Evolutionary conservation across 2,113 vertebrate species (phyloP).

Genomic region (Tetrao urogallus): DNA sequence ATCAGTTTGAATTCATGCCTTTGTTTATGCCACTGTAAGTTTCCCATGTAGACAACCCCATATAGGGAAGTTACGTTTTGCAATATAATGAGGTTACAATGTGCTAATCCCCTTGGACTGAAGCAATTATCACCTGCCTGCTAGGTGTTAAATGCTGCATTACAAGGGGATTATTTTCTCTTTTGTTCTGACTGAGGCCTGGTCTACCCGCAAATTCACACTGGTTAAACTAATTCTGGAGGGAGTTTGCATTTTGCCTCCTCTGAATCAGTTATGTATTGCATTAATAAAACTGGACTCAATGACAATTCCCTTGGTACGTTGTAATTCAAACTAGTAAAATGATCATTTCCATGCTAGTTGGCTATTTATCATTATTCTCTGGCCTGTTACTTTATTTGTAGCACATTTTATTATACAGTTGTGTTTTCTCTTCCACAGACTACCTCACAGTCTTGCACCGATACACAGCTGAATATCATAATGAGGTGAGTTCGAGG

Average conservation of each 20-base stretch:
- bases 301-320: constrained; percentile 14
- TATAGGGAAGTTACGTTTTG: constrained; percentile 60
- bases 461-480: background rate
- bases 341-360: constrained; percentile 16
- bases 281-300: constrained; percentile 54
- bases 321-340: constrained; percentile 2
- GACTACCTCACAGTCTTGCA: background rate
- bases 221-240: constrained; percentile 39
- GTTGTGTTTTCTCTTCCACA: background rate
- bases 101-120: constrained; percentile 60
- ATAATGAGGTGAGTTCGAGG: background rate
- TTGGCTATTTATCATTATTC: background rate
- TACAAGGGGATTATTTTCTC: constrained; percentile 68
- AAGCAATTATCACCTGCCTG: constrained; percentile 72
- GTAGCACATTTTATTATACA: background rate
- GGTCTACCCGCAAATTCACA: constrained; percentile 43
- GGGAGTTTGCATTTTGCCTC: constrained; percentile 6
- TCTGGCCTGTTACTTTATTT: background rate
- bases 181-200: constrained; percentile 57
- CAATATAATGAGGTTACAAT: constrained; percentile 65
- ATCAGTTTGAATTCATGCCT: constrained; percentile 33
- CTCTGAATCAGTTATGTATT: constrained; percentile 26
- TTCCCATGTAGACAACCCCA: constrained; percentile 39
- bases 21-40: constrained; percentile 25
- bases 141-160: constrained; percentile 66